A percentile compares a stretch with the other conserved stretches of the same genome.
These are phyloP conservation scores for Galerucella calmariensis DNA, from an alignment of 2,888 invertebrate genomes.

Conservation along the genomic window DNA sequence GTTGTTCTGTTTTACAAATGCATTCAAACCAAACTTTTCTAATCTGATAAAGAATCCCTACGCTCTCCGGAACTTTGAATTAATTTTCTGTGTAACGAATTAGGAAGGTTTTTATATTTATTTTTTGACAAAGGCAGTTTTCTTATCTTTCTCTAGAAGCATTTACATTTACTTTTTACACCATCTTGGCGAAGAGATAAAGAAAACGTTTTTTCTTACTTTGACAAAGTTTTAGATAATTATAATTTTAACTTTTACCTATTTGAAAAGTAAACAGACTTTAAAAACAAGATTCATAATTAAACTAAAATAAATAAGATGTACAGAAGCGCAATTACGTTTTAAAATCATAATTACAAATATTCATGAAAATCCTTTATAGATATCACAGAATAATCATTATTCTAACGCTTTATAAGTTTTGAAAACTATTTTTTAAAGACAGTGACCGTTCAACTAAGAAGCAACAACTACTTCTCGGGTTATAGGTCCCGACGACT, in stretches of 20 bases:
- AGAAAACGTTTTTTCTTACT: constrained; percentile 8
- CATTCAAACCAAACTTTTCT: constrained; percentile 46
- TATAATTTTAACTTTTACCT: background rate
- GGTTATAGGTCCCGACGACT: too few relatives aligned
- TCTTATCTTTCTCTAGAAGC: constrained; percentile 38
- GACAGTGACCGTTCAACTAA: too few relatives aligned
- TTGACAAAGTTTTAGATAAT: constrained; percentile 6
- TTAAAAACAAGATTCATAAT: background rate
- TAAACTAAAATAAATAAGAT: background rate
- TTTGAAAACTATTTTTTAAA: too few relatives aligned
- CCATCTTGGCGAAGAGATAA: constrained; percentile 16
- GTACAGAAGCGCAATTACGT: background rate
- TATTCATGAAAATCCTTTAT: background rate
- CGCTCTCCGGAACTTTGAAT: constrained; percentile 42
- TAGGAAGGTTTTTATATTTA: constrained; percentile 48
- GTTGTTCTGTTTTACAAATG: constrained; percentile 47
- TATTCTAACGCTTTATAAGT: too few relatives aligned
- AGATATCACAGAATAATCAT: background rate
- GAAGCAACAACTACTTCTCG: too few relatives aligned
- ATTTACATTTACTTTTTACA: constrained; percentile 21
- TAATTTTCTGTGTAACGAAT: constrained; percentile 49
- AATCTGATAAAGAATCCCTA: constrained; percentile 47
- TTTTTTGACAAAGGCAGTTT: constrained; percentile 39
- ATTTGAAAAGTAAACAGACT: background rate
- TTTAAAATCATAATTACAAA: background rate